Evolutionary conservation across 2,888 invertebrate genomes (phyloP), one percentile per base, ranked within the genome.

Genomic region (Pemphredon lugubris): DNA sequence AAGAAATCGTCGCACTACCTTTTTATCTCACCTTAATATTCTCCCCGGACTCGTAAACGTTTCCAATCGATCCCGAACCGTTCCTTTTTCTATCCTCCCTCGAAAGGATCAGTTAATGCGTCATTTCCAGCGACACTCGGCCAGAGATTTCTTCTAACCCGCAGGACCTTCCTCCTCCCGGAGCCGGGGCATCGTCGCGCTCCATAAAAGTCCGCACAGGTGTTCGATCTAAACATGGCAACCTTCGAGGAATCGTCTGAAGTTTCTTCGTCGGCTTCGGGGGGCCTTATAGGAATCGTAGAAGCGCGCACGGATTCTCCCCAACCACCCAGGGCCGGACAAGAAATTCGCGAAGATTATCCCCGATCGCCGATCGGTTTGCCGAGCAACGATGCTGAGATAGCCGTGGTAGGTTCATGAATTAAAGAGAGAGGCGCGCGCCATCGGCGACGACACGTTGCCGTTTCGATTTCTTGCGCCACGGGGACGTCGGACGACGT

Each of bases 201-300:
- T 44, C 84, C 84, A 76, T 84, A 83, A 79, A 79, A 83, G 82
- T 82, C 77, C 67, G 75, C 81, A 82, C 87, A 86, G 86, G 85
- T 86, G 87, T 86, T 83, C 81, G 70, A 79, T 63, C 84, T 83
- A 82, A 83, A 83, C 79, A 81, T 82, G 83, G 83, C 67, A 65
- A 75, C 55, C 63, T 83, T 83, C 84, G 82, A 65, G 78, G 85
- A 84, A 85, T 74, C 79, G 75, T 50, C 70, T 60, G 66, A 79
- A 76, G 73, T 72, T 79, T 78, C 77, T 76, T 77, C 80, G 67
- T 68, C 73, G 48, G 53, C 44, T n/a, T n/a, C n/a, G n/a, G 61
- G 51, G 72, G 53, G 47, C 85, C 83, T 77, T 85, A 85, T 84
- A 83, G 77, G 68, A n/a, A 70, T 50, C 63, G 50, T 13, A 50